Evolutionary conservation across 1,140 invertebrate species (phyloP), one percentile per base, ranked within the genome.

Genomic region (Littorina saxatilis): DNA sequence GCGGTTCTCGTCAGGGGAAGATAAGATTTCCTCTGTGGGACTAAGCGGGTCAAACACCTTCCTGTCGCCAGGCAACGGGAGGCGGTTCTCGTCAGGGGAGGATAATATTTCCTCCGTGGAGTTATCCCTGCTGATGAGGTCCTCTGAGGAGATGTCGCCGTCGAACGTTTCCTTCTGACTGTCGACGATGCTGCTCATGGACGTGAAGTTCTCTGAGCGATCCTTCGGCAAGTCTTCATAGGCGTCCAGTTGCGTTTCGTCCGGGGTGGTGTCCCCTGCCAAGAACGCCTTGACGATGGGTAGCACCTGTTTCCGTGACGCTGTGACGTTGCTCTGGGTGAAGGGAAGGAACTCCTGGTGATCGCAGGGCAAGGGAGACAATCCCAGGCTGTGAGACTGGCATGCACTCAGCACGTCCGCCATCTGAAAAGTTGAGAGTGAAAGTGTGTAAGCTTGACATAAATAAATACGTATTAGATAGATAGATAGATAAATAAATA

Each of bases 271-370:
- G 32, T 87, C 87, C 23, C 86, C 86, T 58, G 82, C 66, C 1
- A 90, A 73, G 84, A 87, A 88, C 23, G 75, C 77, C 66, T 85
- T 85, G 32, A 92, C 78, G 13, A 92, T 75, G n/a, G 91, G 91
- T 20, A 91, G 55, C 39, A 92, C 86, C 80, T 87, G 81, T 82
- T 92, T 92, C 23, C 91, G 82, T 0, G 88, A 90, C 0, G 89
- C 90, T 39, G 77, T 82, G 13, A 90, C 82, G 78, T 92, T 92
- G 9, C 83, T 84, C 80, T 92, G 92, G 20, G 79, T 75, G 82
- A 90, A 90, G 58, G 83, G 72, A 17, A 72, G 23, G 32, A 90
- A 80, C 15, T 87, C 82, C 2, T 86, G 82, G 52, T 82, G 79
- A 32, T 82, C 73, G 66, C 40, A 32, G 1, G 79, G 27, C 17